Percentiles rank a stretch among this genome's conserved stretches.
These are phyloP conservation scores for Eulemur coronatus DNA, from an alignment of 2,797 vertebrate genomes.

Conservation along the genomic window DNA sequence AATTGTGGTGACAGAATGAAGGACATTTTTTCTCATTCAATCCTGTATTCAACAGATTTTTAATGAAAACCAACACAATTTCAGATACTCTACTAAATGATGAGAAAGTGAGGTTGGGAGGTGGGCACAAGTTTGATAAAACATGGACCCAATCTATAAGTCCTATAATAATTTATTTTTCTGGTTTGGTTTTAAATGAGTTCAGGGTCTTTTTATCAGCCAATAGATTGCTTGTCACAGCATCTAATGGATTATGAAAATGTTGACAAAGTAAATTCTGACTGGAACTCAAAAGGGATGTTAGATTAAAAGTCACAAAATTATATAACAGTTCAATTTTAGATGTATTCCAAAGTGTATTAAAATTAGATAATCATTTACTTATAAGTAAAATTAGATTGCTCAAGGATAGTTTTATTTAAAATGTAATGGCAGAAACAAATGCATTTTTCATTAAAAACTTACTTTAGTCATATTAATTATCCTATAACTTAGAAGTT, in stretches of 20 bases:
- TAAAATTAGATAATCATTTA: background rate
- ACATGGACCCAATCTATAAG: background rate
- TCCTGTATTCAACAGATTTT: background rate
- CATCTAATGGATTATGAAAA: background rate
- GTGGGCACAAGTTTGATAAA: background rate
- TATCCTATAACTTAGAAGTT: background rate
- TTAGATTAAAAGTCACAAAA: background rate
- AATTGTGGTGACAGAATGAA: background rate
- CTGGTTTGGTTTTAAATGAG: background rate
- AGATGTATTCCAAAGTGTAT: constrained; percentile 27
- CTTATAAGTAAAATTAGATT: background rate
- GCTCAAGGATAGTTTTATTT: background rate
- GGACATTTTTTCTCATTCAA: background rate
- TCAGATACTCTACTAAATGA: background rate
- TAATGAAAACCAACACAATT: background rate
- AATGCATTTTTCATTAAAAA: background rate
- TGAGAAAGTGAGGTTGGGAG: background rate
- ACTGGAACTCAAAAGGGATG: background rate
- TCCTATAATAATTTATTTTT: background rate
- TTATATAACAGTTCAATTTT: background rate
- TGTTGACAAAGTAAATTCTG: background rate
- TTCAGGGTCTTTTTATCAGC: background rate
- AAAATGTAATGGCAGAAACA: background rate
- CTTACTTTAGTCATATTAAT: background rate
- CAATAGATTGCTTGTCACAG: background rate